These are phyloP conservation scores for Megaustenia siamemsis DNA, from an alignment of 2,888 invertebrate species.

Conservation along the genomic window DNA sequence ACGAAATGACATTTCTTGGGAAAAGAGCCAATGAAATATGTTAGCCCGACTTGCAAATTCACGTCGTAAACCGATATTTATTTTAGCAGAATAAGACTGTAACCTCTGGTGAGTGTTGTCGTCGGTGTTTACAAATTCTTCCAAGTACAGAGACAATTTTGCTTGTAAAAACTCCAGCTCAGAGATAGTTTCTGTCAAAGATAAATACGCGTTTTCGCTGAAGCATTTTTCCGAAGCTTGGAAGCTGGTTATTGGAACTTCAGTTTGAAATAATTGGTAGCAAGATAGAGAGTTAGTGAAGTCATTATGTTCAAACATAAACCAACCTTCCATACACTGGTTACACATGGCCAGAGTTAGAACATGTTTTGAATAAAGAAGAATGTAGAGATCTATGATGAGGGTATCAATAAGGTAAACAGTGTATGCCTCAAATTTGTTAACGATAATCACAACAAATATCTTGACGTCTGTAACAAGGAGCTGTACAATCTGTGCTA, in stretches of 20 bases:
- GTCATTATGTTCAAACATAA: not conserved
- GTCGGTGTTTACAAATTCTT: not conserved
- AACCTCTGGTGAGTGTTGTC: not conserved
- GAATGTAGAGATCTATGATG: not conserved
- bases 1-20: not conserved
- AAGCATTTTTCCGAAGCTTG: not conserved
- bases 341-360: not conserved
- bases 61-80: not conserved
- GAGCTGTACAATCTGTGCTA: not conserved
- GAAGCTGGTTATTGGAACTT: not conserved
- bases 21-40: not conserved
- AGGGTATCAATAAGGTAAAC: not conserved
- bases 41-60: not conserved
- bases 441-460: not conserved
- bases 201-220: not conserved
- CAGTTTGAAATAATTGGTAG: not conserved
- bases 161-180: not conserved
- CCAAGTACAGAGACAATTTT: not conserved
- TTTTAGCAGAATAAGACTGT: not conserved
- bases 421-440: too few relatives aligned
- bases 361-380: not conserved
- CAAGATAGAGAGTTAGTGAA: not conserved
- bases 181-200: not conserved
- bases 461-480: not conserved
- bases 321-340: not conserved